Percentiles rank a stretch among this genome's conserved stretches.
Conservation (phyloP, 2,888 invertebrate genomes). For the Plebejus anna region DNA sequence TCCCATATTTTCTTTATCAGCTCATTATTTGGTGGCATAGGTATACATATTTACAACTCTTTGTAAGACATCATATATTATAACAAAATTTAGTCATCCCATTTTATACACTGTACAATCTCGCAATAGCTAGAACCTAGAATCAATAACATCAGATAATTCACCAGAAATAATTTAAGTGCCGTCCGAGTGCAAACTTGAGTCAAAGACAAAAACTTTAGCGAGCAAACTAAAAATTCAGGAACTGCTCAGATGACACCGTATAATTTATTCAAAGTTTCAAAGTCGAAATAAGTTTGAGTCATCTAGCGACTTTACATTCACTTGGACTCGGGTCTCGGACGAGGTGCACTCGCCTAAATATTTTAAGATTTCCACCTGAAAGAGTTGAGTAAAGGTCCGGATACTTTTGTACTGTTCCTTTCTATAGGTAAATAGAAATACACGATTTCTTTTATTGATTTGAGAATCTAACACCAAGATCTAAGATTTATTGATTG, state of each 20-base stretch:
- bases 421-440: not conserved
- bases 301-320: constrained; percentile 32
- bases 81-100: too few relatives aligned
- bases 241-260: constrained; percentile 35
- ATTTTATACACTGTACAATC: too few relatives aligned
- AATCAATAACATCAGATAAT: not conserved
- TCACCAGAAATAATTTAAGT: not conserved
- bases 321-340: constrained; percentile 33
- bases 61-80: too few relatives aligned
- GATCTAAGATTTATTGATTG: too few relatives aligned
- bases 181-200: constrained; percentile 13
- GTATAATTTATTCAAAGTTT: constrained; percentile 37
- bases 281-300: constrained; percentile 36
- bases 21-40: too few relatives aligned
- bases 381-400: not conserved
- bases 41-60: too few relatives aligned
- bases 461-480: too few relatives aligned
- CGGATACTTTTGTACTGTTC: not conserved
- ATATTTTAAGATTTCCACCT: constrained; percentile 6
- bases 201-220: constrained; percentile 23
- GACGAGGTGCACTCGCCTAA: constrained; percentile 18
- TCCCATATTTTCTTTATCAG: too few relatives aligned
- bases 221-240: constrained; percentile 33
- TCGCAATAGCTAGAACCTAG: not conserved
- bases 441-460: too few relatives aligned